phyloP scores from a whole-genome alignment of 2,888 invertebrate species.

The Aplocera efformata region DNA sequence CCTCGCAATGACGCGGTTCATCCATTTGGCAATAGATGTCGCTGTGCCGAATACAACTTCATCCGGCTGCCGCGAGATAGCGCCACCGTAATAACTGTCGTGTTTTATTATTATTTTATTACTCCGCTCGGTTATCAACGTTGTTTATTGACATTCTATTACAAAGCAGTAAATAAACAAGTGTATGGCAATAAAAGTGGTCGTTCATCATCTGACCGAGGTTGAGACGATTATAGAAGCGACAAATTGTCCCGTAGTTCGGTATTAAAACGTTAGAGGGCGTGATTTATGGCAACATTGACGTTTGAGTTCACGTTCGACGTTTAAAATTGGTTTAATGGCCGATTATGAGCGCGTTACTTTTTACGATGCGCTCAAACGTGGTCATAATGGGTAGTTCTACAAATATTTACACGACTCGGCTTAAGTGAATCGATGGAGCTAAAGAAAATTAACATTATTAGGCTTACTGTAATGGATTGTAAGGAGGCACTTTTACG shows the following conservation, averaged over 20 bases:
- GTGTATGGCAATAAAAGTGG: slow-evolving; percentile 64
- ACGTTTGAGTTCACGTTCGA: slow-evolving; percentile 56
- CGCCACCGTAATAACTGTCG: slow-evolving; percentile 46
- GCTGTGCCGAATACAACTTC: slow-evolving; percentile 37
- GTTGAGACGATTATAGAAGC: slow-evolving; percentile 64
- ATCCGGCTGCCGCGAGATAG: slow-evolving; percentile 35
- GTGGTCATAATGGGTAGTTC: slow-evolving; percentile 60
- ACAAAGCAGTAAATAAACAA: slow-evolving; percentile 67
- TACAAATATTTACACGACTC: slow-evolving; percentile 61
- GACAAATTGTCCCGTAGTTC: slow-evolving; percentile 56
- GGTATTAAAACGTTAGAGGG: slow-evolving; percentile 57
- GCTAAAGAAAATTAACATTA: slow-evolving; percentile 15
- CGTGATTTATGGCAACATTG: slow-evolving; percentile 64
- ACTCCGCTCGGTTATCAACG: slow-evolving; percentile 50
- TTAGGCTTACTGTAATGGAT: slow-evolving; percentile 8
- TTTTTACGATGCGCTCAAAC: slow-evolving; percentile 64
- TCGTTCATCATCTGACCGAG: slow-evolving; percentile 61
- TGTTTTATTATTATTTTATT: slow-evolving; percentile 64
- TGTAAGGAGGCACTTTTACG: slow-evolving; percentile 1
- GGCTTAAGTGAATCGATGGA: slow-evolving; percentile 43
- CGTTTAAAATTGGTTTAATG: slow-evolving; percentile 61
- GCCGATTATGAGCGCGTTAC: slow-evolving; percentile 62
- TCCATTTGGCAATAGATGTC: slow-evolving; percentile 61
- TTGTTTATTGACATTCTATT: slow-evolving; percentile 69
- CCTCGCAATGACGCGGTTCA: slow-evolving; percentile 34